Evolutionary conservation across 1,140 invertebrate genomes (phyloP).

Genomic region (honey bee (Apis mellifera)): Amel_HAv3.1 CM009931.2:17578001-17578500

Average conservation of each 20-base stretch:
- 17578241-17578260: too few species aligned
- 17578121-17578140: slow-evolving; percentile 75
- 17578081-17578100: slow-evolving; percentile 66
- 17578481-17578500: slow-evolving; percentile 75
- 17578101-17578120: slow-evolving; percentile 75
- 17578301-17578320: background rate
- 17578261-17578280: background rate
- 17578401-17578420: slow-evolving; percentile 1
- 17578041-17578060: slow-evolving; percentile 43
- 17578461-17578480: slow-evolving; percentile 57
- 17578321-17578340: background rate
- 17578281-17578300: background rate
- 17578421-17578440: slow-evolving; percentile 61
- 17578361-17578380: background rate
- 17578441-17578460: slow-evolving; percentile 59
- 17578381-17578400: background rate
- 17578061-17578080: slow-evolving; percentile 59
- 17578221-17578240: background rate
- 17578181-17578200: slow-evolving; percentile 30
- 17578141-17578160: slow-evolving; percentile 53
- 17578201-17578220: slow-evolving; percentile 27
- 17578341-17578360: background rate
- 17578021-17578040: slow-evolving; percentile 9
- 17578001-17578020: background rate
- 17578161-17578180: slow-evolving; percentile 37